Conservation (phyloP, 1,140 invertebrate species). For the Mactra quadrangularis region DNA sequence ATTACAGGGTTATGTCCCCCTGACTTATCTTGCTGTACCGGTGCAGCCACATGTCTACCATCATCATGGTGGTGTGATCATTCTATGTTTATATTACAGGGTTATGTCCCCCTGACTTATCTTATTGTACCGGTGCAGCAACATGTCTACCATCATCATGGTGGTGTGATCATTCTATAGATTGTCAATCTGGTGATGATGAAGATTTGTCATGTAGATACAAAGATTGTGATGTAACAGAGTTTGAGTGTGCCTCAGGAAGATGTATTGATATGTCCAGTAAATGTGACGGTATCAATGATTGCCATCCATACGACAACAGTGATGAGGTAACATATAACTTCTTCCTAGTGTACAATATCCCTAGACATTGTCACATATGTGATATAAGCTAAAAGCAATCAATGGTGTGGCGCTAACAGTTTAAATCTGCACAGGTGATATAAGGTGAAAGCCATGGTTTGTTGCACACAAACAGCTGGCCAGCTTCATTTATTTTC, state of each 20-base stretch:
- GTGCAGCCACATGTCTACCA: no score
- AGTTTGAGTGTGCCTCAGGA: conserved; percentile 20
- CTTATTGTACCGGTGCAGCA: neutral
- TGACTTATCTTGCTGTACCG: no score
- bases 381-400: no score
- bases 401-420: no score
- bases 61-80: no score
- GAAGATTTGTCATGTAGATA: conserved; percentile 49
- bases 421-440: no score
- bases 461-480: no score
- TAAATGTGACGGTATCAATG: conserved; percentile 6
- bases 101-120: conserved; percentile 15
- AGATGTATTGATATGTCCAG: conserved; percentile 22
- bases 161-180: conserved; percentile 40
- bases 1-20: no score
- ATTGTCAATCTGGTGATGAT: conserved; percentile 37
- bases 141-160: conserved; percentile 18
- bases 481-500: no score
- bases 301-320: conserved; percentile 29
- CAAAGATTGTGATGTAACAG: neutral
- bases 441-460: no score
- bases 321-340: conserved; percentile 41
- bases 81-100: conserved; percentile 17
- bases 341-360: no score
- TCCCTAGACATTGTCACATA: no score